Base-by-base conservation (phyloP, 2,797 vertebrate species). In the Labroides dimidiatus region DNA sequence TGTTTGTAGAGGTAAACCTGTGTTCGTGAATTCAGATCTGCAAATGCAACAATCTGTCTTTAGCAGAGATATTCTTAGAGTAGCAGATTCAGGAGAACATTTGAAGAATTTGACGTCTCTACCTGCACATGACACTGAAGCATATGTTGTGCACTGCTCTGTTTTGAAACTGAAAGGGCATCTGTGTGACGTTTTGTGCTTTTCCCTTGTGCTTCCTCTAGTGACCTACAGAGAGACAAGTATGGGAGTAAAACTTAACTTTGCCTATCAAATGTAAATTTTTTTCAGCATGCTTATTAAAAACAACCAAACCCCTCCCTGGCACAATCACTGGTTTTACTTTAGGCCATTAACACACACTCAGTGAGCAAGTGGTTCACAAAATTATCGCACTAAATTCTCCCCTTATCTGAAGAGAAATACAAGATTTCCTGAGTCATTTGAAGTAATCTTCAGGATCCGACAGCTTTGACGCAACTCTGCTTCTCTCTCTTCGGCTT, bases 171-270 rank as follows among this genome's bases (percentile, higher is more conserved):
- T 96, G 91, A 96, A 93, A 94, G 95, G 94, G 95, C 95, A 93
- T 95, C 77, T 86, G 75, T 93, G 80, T 91, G 84, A 87, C 96
- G 94, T 95, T 94, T 91, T 95, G 95, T 95, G 94, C 94, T 96
- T 95, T 82, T 89, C 94, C 95, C 94, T 91, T 96, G 94, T 94
- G 97, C 97, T 96, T 95, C 93, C 95, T 97, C 95, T 98, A 99
- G 98, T 97, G 96, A 99, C 96, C 97, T 99, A 97, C 97, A 99
- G 98, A 99, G 98, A 99, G 97, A 99, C 98, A 99, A 99, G 97
- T 99, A 99, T 98, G 98, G 96, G 96, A 98, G 97, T 99, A 95
- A 97, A 97, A 98, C 97, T 98, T 99, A 98, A 98, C 97, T 99
- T 98, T 98, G 96, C 97, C 96, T 99, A 98, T 98, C 97, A 97